Evolutionary conservation across 2,797 vertebrate species (phyloP), one percentile per base, ranked within the genome.

Genomic region (Novumbra hubbsi): DNA sequence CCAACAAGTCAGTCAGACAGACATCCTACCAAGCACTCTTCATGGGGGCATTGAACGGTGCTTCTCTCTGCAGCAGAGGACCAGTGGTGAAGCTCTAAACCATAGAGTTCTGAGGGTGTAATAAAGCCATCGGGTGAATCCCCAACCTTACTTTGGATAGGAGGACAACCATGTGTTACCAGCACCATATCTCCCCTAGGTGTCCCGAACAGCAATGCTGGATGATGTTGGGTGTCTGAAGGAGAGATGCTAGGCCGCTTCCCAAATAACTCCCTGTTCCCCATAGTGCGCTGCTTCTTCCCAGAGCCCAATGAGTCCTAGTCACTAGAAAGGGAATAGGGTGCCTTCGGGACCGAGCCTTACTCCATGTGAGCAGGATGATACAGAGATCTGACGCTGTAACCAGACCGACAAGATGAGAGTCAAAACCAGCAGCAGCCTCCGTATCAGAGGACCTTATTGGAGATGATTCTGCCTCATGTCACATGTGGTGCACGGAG

Each of bases 381-480:
- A 55, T 57, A n/a, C 66, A 41, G 19, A 68, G 81, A 89, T 89
- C 85, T 80, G 72, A 89, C 81, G 84, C 66, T 77, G 8, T 57
- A 73, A 77, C 71, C 82, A 73, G 74, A 77, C 81, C 27, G n/a
- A 70, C 49, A 79, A 85, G 84, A 90, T 88, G 80, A 86, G 88
- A 88, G 83, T 76, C 80, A 64, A 32, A 65, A 72, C 55, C 21
- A 60, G 4, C 79, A 70, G 80, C 86, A 82, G 81, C 88, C 88
- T 84, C 81, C 81, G 82, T 88, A 89, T 88, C 84, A 87, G 81
- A 88, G 81, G 68, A 75, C 80, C 77, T 80, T 72, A 28, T 60
- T 67, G 74, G 75, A 73, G 70, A 80, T 77, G 84, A 85, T 89
- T 88, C 88, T 86, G 75, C 74, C 85, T 80, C 78, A 86, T 80